These are phyloP conservation scores for Corythucha ciliata DNA, from an alignment of 2,888 invertebrate species.

Conservation along the genomic window DNA sequence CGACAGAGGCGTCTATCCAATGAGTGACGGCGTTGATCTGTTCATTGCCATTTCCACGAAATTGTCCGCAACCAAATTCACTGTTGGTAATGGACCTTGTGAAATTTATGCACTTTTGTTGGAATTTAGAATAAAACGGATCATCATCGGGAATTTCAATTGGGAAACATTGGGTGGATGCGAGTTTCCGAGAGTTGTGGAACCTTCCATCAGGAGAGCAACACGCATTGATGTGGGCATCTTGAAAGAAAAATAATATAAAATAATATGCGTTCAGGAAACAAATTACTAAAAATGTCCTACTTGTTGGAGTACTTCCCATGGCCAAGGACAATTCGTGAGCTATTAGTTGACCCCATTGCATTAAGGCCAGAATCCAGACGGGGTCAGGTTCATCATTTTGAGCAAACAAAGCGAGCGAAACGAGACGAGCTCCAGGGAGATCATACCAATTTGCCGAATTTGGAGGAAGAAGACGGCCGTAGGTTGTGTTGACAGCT, in stretches of 20 bases:
- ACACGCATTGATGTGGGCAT: slow-evolving; percentile 46
- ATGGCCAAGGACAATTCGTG: slow-evolving; percentile 70
- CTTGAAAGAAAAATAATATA: slow-evolving; percentile 26
- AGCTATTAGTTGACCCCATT: slow-evolving; percentile 69
- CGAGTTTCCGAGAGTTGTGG: slow-evolving; percentile 31
- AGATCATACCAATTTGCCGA: slow-evolving; percentile 56
- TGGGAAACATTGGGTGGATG: slow-evolving; percentile 36
- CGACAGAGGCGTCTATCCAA: slow-evolving; percentile 38
- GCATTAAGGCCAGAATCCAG: slow-evolving; percentile 67
- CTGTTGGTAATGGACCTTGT: slow-evolving; percentile 43
- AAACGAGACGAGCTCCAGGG: slow-evolving; percentile 61
- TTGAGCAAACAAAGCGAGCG: slow-evolving; percentile 61
- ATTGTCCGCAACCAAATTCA: slow-evolving; percentile 52
- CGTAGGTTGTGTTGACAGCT: slow-evolving; percentile 38
- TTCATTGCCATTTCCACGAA: slow-evolving; percentile 55
- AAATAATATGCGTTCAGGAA: neutral
- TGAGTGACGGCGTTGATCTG: slow-evolving; percentile 44
- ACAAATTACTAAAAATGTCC: slow-evolving; percentile 41
- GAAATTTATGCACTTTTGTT: slow-evolving; percentile 38
- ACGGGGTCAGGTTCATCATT: slow-evolving; percentile 57
- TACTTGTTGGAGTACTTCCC: slow-evolving; percentile 65
- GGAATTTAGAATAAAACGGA: slow-evolving; percentile 36
- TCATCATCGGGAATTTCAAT: slow-evolving; percentile 37
- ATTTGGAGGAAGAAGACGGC: slow-evolving; percentile 46
- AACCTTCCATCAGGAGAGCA: slow-evolving; percentile 49